Percentiles rank a stretch among this genome's conserved stretches.
phyloP scores from a whole-genome alignment of 2,888 invertebrate species.

The Cosmia pyralina region DNA sequence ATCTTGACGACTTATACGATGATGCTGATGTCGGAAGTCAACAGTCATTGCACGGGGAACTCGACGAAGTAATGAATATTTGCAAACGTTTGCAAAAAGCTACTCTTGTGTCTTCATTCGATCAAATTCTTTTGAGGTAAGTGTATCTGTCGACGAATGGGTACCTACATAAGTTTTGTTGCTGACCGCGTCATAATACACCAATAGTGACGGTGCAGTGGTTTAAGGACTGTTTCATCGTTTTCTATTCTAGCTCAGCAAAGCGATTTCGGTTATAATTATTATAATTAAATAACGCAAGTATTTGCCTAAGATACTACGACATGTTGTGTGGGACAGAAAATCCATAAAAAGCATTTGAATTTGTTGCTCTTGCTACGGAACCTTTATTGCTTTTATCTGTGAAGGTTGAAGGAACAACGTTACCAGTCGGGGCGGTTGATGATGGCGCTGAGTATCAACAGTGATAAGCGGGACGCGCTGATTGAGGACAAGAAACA shows the following conservation, averaged over 20 bases:
- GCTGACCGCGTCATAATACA: neutral
- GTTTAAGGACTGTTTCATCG: neutral
- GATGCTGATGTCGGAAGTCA: conserved; percentile 79
- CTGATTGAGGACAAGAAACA: conserved; percentile 88
- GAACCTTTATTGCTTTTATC: neutral
- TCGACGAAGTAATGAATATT: conserved; percentile 85
- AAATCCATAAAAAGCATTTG: neutral
- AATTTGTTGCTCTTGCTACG: neutral
- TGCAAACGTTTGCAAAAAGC: conserved; percentile 85
- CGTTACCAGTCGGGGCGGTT: conserved; percentile 86
- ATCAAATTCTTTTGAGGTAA: conserved; percentile 82
- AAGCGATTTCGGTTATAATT: neutral
- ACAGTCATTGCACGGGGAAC: conserved; percentile 86
- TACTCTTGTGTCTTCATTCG: conserved; percentile 83
- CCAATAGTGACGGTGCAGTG: neutral
- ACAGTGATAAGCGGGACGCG: conserved; percentile 84
- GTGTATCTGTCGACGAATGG: neutral
- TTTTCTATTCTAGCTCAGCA: neutral
- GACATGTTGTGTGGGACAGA: too few species aligned
- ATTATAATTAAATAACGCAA: neutral
- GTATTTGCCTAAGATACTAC: neutral
- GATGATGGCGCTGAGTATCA: conserved; percentile 82
- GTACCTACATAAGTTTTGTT: neutral
- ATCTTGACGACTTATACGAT: conserved; percentile 86
- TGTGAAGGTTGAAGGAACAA: conserved; percentile 81